Percentiles rank a stretch among this genome's conserved stretches.
Conservation (phyloP, 2,113 vertebrate genomes). For the Perca flavescens region DNA sequence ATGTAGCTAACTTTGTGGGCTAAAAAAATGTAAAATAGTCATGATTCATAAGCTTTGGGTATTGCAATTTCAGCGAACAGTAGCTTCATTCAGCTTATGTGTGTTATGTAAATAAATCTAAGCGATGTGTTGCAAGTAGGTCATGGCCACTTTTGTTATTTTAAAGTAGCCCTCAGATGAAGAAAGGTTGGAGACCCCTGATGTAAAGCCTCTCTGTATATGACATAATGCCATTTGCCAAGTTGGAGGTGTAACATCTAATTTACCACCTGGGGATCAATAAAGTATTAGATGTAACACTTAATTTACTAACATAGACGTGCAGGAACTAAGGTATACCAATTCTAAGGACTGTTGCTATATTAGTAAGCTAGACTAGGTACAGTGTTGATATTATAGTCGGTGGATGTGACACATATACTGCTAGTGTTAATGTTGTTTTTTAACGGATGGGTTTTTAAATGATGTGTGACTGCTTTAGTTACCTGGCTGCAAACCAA, state of each 20-base stretch:
- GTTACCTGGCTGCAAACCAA: not conserved
- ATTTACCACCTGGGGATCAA: not conserved
- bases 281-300: not conserved
- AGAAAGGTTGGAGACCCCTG: not conserved
- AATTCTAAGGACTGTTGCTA: not conserved
- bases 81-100: too few species aligned
- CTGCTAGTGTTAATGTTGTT: not conserved
- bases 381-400: not conserved
- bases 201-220: not conserved
- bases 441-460: not conserved
- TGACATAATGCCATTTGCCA: not conserved
- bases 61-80: too few species aligned
- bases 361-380: not conserved
- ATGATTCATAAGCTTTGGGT: too few species aligned
- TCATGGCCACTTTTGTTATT: too few species aligned
- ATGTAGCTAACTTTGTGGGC: too few species aligned
- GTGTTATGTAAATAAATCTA: too few species aligned
- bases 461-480: not conserved
- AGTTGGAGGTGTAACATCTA: not conserved
- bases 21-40: too few species aligned
- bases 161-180: too few species aligned
- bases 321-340: not conserved
- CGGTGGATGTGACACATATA: not conserved
- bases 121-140: too few species aligned
- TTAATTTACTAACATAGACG: not conserved